Percentiles rank a stretch among this genome's conserved stretches.
phyloP scores from a whole-genome alignment of 1,140 invertebrate species.

The Drosophila lacertosa region DNA sequence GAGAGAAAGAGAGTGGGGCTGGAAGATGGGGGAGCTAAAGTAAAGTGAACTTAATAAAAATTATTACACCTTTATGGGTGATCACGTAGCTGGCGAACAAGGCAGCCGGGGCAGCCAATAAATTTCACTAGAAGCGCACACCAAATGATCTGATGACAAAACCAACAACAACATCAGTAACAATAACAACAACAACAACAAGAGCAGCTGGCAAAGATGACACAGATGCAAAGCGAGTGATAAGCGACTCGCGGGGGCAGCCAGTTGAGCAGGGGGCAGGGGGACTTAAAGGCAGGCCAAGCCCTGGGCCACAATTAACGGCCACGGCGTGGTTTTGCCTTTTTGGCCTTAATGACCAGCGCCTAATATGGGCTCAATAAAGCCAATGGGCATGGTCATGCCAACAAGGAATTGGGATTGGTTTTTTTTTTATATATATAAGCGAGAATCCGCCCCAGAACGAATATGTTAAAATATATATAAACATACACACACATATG shows the following conservation, averaged over 20 bases:
- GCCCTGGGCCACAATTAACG: conserved; percentile 23
- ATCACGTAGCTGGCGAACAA: conserved; percentile 71
- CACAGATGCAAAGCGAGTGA: conserved; percentile 52
- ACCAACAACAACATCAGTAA: conserved; percentile 11
- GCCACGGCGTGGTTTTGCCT: conserved; percentile 30
- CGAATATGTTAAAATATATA: too few relatives aligned
- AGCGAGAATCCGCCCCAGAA: conserved; percentile 44
- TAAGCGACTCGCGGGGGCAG: conserved; percentile 20
- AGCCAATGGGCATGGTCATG: conserved; percentile 33
- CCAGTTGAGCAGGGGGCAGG: background rate
- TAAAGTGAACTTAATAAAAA: conserved; percentile 73
- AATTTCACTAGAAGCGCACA: conserved; percentile 73
- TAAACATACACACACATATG: conserved; percentile 4
- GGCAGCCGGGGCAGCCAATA: conserved; percentile 50
- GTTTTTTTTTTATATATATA: conserved; percentile 1
- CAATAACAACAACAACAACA: conserved; percentile 8
- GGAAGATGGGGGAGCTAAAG: background rate
- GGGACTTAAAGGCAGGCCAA: conserved; percentile 2
- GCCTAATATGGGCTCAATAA: conserved; percentile 48
- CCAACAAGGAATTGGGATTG: conserved; percentile 5
- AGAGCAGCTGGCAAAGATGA: conserved; percentile 43
- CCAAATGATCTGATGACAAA: conserved; percentile 59
- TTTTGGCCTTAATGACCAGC: conserved; percentile 47
- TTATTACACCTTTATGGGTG: conserved; percentile 82
- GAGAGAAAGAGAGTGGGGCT: background rate